Evolutionary conservation across 2,888 invertebrate species (phyloP), one percentile per base, ranked within the genome.

Genomic region (Oscheius sp.): DNA sequence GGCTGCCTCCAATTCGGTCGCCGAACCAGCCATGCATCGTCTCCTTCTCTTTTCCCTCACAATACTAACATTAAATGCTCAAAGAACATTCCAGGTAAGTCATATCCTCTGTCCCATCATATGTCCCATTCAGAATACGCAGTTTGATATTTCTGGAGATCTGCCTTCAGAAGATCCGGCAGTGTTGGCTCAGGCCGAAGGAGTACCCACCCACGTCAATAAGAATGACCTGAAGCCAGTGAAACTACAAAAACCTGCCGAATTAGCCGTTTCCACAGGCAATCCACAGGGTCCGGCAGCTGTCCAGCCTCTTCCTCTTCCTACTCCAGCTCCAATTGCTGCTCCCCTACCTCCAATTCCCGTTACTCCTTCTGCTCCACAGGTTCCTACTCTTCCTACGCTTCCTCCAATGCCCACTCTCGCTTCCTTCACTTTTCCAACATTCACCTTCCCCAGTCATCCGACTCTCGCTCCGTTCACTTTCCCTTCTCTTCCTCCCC

Each of bases 371-470:
- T 44, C 36, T 6, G 47, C 59, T 30, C 59, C 33, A 5, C 44
- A 24, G n/a, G 41, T 24, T n/a, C 56, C 41, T 2, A 12, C 57
- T 12, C 51, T 45, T 14, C 41, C 47, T 9, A 12, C 45, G 24
- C 41, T 24, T 20, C 62, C 49, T 28, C 26, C 62, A 14, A 26
- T 32, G 28, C 47, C 50, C 0, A 59, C 41, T 30, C 24, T 36
- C 9, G 44, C 59, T 28, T 30, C 49, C 14, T 30, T 54, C 28
- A 71, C 75, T 0, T 54, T 71, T 22, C 68, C 77, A 17, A 69
- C 75, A 12, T 69, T 72, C 61, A 73, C 71, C 8, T 64, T 74
- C 33, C 73, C 77, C 22, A 63, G 65, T 70, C 38, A 70, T 70
- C 38, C 64, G 2, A 71, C 75, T 1, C 63, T 71, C 28, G 68